These are phyloP conservation scores for Probaryconus sp. DNA, from an alignment of 1,140 invertebrate genomes.

Conservation along the genomic window DNA sequence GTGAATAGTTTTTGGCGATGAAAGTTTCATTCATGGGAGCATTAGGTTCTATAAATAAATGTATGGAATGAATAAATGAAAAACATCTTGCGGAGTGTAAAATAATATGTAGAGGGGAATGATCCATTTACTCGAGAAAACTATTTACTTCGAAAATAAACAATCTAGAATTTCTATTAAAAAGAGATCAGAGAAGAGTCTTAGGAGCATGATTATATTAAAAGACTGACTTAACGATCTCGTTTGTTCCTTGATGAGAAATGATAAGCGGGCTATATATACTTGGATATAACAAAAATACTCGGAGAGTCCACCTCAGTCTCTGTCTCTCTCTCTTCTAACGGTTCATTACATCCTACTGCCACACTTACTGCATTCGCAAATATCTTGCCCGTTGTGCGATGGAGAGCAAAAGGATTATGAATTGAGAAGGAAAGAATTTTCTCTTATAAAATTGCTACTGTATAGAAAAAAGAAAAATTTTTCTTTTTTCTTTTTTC, in stretches of 20 bases:
- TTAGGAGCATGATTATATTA: slow-evolving; percentile 37
- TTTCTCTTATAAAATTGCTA: slow-evolving; percentile 16
- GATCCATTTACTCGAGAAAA: slow-evolving; percentile 2
- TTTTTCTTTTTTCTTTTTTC: no score
- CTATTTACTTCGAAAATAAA: neutral
- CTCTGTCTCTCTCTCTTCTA: no score
- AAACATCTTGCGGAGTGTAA: no score
- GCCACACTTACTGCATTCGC: slow-evolving; percentile 70
- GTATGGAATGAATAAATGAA: no score
- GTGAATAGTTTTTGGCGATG: no score
- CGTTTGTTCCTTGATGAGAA: slow-evolving; percentile 52
- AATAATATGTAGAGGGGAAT: neutral
- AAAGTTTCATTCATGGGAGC: no score
- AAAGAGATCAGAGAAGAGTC: neutral
- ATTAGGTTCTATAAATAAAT: no score
- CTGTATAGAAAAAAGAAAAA: slow-evolving; percentile 8
- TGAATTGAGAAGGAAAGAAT: slow-evolving; percentile 28
- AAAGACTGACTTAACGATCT: slow-evolving; percentile 41
- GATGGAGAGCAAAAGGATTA: slow-evolving; percentile 40
- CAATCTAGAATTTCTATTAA: slow-evolving; percentile 11
- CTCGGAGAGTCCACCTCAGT: slow-evolving; percentile 62
- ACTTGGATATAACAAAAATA: slow-evolving; percentile 71
- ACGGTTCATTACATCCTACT: slow-evolving; percentile 75
- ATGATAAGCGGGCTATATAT: slow-evolving; percentile 62
- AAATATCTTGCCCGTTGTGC: slow-evolving; percentile 39